phyloP scores from a whole-genome alignment of 2,797 vertebrate species.

The Hydrocynus forskahlii region DNA sequence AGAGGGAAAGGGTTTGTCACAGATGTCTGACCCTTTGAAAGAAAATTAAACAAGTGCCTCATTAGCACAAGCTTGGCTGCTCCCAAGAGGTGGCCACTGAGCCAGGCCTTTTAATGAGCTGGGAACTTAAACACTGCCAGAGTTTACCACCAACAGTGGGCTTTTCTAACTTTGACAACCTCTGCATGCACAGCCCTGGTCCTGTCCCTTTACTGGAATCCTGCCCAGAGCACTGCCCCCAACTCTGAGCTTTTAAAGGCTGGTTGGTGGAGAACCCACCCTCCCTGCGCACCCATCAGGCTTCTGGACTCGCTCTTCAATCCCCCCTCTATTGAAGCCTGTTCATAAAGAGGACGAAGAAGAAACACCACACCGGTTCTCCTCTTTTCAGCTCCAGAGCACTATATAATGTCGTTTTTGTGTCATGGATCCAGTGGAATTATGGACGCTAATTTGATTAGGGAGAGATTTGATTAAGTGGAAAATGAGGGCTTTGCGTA shows the following conservation, averaged over 20 bases:
- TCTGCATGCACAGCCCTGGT: constrained; percentile 16
- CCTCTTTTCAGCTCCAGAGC: constrained; percentile 92
- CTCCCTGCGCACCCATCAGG: constrained; percentile 60
- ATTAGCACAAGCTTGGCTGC: constrained; percentile 97
- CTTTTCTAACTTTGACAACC: constrained; percentile 42
- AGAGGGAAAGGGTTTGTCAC: constrained; percentile 87
- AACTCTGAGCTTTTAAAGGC: constrained; percentile 46
- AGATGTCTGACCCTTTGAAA: constrained; percentile 99
- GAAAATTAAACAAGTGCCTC: constrained; percentile 99
- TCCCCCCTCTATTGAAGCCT: constrained; percentile 84
- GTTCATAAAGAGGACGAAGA: constrained; percentile 84
- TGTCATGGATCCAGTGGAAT: constrained; percentile 98
- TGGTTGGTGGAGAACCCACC: constrained; percentile 85
- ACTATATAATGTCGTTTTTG: constrained; percentile 98
- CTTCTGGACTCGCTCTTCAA: constrained; percentile 61
- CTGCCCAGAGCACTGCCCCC: constrained; percentile 7
- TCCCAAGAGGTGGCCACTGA: constrained; percentile 96
- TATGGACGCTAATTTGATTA: constrained; percentile 99
- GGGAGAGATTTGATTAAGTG: constrained; percentile 99
- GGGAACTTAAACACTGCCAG: constrained; percentile 97
- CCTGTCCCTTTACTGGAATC: constrained; percentile 32
- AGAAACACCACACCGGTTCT: constrained; percentile 91
- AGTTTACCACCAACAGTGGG: constrained; percentile 85
- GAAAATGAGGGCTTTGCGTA: constrained; percentile 99
- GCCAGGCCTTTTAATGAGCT: constrained; percentile 99